phyloP scores from a whole-genome alignment of 2,797 vertebrate genomes.

The Xenentodon cancila region DNA sequence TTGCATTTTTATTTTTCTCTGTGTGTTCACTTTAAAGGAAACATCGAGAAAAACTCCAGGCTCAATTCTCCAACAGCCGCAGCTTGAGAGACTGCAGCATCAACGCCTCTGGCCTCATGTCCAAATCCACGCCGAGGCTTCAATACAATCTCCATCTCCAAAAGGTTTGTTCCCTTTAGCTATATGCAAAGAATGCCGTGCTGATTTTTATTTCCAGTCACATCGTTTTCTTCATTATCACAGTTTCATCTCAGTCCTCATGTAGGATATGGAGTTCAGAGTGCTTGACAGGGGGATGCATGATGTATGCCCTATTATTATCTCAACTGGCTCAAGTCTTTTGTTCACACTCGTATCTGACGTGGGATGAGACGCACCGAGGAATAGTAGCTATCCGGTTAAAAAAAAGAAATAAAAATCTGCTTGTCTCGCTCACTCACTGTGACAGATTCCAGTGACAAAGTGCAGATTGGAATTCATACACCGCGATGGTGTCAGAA shows the following conservation, averaged over 20 bases:
- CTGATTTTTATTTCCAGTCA: conserved; percentile 21
- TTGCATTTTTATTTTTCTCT: not conserved
- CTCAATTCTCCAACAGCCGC: conserved; percentile 81
- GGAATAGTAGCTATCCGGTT: conserved; percentile 38
- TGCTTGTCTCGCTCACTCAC: conserved; percentile 46
- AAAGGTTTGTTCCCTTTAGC: conserved; percentile 52
- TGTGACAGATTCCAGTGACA: conserved; percentile 55
- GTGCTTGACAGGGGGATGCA: conserved; percentile 56
- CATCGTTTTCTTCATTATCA: conserved; percentile 17
- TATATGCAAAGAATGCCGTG: not conserved
- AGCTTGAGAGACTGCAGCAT: conserved; percentile 80
- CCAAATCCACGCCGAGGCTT: conserved; percentile 76
- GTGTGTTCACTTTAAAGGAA: conserved; percentile 47
- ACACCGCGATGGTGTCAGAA: conserved; percentile 36
- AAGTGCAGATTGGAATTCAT: conserved; percentile 61
- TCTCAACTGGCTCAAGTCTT: conserved; percentile 51
- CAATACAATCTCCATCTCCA: conserved; percentile 69
- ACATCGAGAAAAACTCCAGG: conserved; percentile 81
- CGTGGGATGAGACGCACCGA: conserved; percentile 38
- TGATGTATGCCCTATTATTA: conserved; percentile 52
- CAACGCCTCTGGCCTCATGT: conserved; percentile 78
- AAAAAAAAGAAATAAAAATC: conserved; percentile 33
- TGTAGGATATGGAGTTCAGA: conserved; percentile 14
- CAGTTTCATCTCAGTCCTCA: conserved; percentile 10
- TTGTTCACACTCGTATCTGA: conserved; percentile 58